Evolutionary conservation across 2,113 vertebrate species (phyloP), one percentile per base, ranked within the genome.

Genomic region (Cyrtonyx montezumae): DNA sequence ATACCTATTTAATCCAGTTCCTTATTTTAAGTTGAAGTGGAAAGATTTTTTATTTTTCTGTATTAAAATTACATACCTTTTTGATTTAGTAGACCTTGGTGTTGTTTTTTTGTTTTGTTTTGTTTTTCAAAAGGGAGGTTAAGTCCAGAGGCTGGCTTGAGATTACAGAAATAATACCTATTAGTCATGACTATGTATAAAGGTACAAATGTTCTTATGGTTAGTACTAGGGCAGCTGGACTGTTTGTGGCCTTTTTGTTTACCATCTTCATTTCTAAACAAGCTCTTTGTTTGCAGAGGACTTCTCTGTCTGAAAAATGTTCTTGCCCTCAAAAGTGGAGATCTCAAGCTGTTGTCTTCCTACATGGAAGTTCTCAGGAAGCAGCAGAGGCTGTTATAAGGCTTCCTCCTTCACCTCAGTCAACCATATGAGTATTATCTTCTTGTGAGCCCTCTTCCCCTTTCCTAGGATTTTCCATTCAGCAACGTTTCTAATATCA

Each of bases 381-480:
- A 69, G 68, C 62, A 30, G 14, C 26, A 28, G 71, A 75, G 15
- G 8, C 70, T 19, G 15, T 76, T 81, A 94, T 48, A 43, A 84
- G 30, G n/a, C 20, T 32, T 91, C 56, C 14, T 82, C 23, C 51
- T 76, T 81, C 5, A 25, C 26, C 7, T 91, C 37, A 49, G 2
- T 49, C 0, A 0, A 48, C 53, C 70, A 13, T 49, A 11, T 5
- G 26, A 37, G 10, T 16, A 23, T 76, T 76, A 77, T 46, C 40
- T 1, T 1, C 15, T 58, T 77, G 15, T 61, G 40, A 65, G 46
- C 28, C 13, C 37, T 79, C 56, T 80, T 15, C 7, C 40, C 49
- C 43, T 79, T 85, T 68, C 59, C 69, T 89, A 25, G 71, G 75
- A 23, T 65, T 69, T 88, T 87, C 30, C 26, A 42, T 48, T 42